Evolutionary conservation across 1,140 invertebrate species (phyloP).

Genomic region (Euglossa dilemma): DNA sequence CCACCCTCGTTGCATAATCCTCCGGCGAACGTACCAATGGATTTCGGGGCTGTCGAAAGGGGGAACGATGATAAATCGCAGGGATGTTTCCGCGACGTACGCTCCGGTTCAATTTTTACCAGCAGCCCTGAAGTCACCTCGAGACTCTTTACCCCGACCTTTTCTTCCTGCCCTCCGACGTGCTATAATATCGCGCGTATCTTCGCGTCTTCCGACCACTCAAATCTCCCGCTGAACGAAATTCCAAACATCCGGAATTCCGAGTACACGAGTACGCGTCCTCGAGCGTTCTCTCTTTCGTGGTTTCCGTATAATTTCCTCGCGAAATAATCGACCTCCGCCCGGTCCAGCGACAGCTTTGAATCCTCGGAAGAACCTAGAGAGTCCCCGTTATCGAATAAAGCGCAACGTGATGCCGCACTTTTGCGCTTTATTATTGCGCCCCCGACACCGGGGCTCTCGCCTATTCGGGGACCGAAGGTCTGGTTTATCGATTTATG

Average conservation of each 20-base stretch:
- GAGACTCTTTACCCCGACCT: background rate
- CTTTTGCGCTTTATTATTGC: slow-evolving; percentile 30
- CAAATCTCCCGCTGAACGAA: background rate
- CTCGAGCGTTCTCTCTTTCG: too few species aligned
- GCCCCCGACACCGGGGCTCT: background rate
- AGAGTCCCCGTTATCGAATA: background rate
- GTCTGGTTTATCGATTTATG: slow-evolving; percentile 48
- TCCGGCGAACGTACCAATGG: background rate
- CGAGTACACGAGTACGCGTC: background rate
- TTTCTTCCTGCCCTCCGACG: background rate
- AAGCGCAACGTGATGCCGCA: slow-evolving; percentile 1
- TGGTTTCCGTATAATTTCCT: background rate
- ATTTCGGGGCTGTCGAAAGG: slow-evolving; percentile 23
- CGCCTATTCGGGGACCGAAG: background rate
- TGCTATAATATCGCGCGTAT: background rate
- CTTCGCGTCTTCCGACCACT: background rate
- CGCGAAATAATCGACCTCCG: slow-evolving; percentile 3
- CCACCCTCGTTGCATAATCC: background rate
- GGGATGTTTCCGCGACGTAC: background rate
- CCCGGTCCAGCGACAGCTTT: too few species aligned
- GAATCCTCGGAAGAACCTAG: background rate
- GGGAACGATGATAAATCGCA: slow-evolving; percentile 35
- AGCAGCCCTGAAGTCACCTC: background rate
- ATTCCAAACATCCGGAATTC: background rate
- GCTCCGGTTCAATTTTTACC: background rate